Conservation (phyloP, 2,888 invertebrate genomes). For the Tetramorium bicarinatum region DNA sequence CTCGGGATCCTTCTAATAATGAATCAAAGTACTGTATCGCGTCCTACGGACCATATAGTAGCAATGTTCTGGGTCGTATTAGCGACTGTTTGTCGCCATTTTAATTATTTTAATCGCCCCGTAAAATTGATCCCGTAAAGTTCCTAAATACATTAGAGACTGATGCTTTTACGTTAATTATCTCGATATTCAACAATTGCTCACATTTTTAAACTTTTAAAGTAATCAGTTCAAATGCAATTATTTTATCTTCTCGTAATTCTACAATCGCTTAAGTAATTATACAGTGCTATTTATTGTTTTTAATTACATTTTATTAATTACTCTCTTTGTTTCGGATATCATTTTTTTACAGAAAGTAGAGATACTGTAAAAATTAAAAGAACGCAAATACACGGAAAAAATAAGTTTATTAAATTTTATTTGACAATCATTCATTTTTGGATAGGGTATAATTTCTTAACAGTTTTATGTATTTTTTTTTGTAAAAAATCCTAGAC, state of each 20-base stretch:
- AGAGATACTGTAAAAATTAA: neutral
- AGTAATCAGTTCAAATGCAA: neutral
- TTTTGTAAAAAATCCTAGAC: no score
- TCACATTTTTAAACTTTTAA: neutral
- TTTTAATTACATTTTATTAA: neutral
- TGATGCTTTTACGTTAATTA: conserved; percentile 16
- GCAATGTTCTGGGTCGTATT: conserved; percentile 11
- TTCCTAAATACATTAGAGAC: neutral
- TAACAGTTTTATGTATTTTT: no score
- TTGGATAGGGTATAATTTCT: no score
- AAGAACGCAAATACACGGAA: neutral
- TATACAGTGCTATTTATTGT: neutral
- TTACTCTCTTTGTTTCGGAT: neutral
- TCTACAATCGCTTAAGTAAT: neutral
- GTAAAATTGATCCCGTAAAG: neutral
- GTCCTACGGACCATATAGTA: conserved; percentile 44
- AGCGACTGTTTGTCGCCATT: conserved; percentile 40
- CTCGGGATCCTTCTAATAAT: conserved; percentile 67
- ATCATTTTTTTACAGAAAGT: neutral
- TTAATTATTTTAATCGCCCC: conserved; percentile 49
- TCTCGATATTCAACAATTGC: neutral
- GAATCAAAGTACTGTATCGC: conserved; percentile 79
- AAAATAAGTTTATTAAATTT: no score
- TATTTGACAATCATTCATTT: no score
- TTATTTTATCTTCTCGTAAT: neutral